Evolutionary conservation across 2,113 vertebrate species (phyloP).

Genomic region (Poeciliopsis turrubarensis): DNA sequence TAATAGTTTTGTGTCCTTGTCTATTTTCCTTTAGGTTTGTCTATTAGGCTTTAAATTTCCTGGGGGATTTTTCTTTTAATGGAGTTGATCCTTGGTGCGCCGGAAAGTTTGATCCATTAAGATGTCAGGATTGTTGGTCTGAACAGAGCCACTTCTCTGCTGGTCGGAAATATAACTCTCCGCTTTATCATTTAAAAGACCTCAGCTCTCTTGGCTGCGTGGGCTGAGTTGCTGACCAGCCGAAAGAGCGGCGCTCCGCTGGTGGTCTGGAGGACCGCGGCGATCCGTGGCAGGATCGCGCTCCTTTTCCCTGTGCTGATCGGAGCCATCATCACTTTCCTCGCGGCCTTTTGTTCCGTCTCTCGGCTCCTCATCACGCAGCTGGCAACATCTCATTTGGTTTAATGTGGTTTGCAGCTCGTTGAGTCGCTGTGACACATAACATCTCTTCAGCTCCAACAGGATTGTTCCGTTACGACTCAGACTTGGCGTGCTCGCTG

Average conservation of each 20-base stretch:
- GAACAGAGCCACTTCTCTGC: conserved; percentile 19
- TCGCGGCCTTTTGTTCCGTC: conserved; percentile 26
- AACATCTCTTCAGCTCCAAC: conserved; percentile 70
- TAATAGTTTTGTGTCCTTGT: conserved; percentile 21
- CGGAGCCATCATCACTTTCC: conserved; percentile 27
- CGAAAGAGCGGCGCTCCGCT: conserved; percentile 29
- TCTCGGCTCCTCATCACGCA: conserved; percentile 48
- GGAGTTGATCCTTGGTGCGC: conserved; percentile 18
- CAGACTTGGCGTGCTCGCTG: conserved; percentile 46
- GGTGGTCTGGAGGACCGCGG: conserved; percentile 16
- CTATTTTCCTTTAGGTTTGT: conserved; percentile 27
- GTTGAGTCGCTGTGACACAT: conserved; percentile 69
- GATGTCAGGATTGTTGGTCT: conserved; percentile 25
- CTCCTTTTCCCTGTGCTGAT: conserved; percentile 33
- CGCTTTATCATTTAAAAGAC: conserved; percentile 34
- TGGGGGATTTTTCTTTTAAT: neutral
- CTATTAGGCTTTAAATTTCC: conserved; percentile 13
- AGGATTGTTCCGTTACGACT: conserved; percentile 70
- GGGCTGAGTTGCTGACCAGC: conserved; percentile 37
- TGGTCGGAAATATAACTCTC: conserved; percentile 57
- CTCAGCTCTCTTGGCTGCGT: conserved; percentile 20
- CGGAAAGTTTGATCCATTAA: conserved; percentile 22
- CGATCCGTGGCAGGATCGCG: conserved; percentile 17
- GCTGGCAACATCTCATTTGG: conserved; percentile 58
- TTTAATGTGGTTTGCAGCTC: conserved; percentile 73